These are phyloP conservation scores for Melanocharis versteri DNA, from an alignment of 2,113 vertebrate species.

Conservation along the genomic window DNA sequence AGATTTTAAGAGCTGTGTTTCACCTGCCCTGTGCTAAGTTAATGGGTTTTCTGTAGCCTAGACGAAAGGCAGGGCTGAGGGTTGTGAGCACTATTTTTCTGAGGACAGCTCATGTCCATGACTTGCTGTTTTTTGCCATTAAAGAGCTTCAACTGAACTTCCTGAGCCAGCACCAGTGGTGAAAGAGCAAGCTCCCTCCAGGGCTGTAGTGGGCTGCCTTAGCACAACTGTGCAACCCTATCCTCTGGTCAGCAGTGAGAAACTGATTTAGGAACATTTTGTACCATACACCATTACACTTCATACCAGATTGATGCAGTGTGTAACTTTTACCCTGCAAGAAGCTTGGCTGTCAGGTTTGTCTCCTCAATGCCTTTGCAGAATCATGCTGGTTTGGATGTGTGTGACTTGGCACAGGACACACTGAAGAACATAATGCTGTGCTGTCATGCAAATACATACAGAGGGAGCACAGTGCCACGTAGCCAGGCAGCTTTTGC, in stretches of 20 bases:
- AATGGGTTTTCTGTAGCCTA: neutral
- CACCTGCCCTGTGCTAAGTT: neutral
- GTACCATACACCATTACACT: neutral
- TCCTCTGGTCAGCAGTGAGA: neutral
- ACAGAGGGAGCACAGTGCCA: neutral
- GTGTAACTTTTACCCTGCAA: neutral
- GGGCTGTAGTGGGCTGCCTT: neutral
- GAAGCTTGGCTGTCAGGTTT: neutral
- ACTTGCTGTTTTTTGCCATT: neutral
- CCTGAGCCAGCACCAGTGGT: neutral
- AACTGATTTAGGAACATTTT: neutral
- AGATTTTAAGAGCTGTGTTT: neutral
- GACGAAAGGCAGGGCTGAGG: neutral
- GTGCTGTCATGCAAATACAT: neutral
- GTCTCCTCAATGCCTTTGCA: neutral
- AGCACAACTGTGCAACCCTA: neutral
- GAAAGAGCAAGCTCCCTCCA: neutral
- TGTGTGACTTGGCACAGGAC: neutral
- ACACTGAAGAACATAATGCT: neutral
- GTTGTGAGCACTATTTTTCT: neutral
- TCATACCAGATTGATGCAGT: neutral
- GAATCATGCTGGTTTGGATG: neutral
- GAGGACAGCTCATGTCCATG: neutral
- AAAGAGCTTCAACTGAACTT: neutral
- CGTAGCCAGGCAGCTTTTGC: neutral